Evolutionary conservation across 1,140 invertebrate species (phyloP).

Genomic region (Cydia fagiglandana): DNA sequence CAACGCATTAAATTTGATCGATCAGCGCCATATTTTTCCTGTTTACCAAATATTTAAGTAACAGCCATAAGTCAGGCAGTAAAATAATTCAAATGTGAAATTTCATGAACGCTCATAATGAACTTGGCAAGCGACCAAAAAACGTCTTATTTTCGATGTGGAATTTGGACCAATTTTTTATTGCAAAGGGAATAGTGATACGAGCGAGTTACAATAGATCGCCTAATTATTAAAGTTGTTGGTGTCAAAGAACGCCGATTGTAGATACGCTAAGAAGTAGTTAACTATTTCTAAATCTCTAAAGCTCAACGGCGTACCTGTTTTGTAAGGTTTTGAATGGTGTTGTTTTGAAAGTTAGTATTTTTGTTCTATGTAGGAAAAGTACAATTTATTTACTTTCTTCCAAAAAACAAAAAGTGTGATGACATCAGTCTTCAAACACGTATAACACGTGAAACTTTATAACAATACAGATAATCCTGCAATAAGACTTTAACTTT

Average conservation of each 20-base stretch:
- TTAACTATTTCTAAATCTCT: too few species aligned
- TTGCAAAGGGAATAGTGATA: constrained; percentile 71
- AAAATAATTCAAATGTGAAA: constrained; percentile 80
- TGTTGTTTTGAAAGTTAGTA: too few species aligned
- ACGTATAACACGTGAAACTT: too few species aligned
- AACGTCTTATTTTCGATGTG: constrained; percentile 79
- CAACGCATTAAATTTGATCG: constrained; percentile 76
- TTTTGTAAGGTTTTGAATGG: too few species aligned
- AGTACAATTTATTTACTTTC: too few species aligned
- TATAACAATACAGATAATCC: too few species aligned
- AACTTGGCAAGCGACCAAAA: constrained; percentile 78
- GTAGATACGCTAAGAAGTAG: neutral
- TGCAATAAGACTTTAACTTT: too few species aligned
- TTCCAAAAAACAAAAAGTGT: too few species aligned
- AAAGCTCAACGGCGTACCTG: too few species aligned
- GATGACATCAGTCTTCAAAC: too few species aligned
- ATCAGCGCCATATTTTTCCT: constrained; percentile 78
- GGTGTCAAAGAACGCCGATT: neutral
- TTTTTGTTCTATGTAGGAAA: too few species aligned
- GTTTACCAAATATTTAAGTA: constrained; percentile 80
- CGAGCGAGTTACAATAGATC: constrained; percentile 56
- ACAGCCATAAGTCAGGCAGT: constrained; percentile 78
- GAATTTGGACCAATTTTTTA: constrained; percentile 79
- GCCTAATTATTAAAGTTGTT: constrained; percentile 9
- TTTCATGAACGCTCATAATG: constrained; percentile 79